Percentiles rank a stretch among this genome's conserved stretches.
Evolutionary conservation across 2,113 vertebrate species (phyloP).

Genomic region (Accipiter cooperii): DNA sequence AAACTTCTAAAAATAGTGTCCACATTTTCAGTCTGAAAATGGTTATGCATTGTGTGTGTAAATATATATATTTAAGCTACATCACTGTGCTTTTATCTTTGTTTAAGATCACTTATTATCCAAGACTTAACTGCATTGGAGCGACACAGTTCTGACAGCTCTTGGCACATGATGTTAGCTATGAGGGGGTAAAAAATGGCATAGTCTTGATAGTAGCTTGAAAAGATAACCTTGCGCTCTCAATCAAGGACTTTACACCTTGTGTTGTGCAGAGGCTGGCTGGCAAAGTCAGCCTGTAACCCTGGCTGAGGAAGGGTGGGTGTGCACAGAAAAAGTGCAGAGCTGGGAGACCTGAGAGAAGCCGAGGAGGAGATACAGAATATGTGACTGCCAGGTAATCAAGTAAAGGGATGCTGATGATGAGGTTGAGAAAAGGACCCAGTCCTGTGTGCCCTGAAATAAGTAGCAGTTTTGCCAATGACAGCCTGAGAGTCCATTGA

Average conservation of each 20-base stretch:
- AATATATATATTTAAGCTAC: background rate
- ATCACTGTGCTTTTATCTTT: background rate
- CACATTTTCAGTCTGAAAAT: background rate
- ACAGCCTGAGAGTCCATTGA: background rate
- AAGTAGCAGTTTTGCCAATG: background rate
- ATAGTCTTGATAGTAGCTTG: background rate
- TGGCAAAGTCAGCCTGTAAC: background rate
- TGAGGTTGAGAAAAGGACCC: background rate
- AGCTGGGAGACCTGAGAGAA: background rate
- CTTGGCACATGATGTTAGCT: background rate
- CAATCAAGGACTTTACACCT: background rate
- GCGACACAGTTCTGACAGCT: background rate
- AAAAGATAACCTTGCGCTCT: background rate
- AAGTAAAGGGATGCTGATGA: background rate
- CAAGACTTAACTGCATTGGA: background rate
- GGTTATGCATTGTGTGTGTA: background rate
- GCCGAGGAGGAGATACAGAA: background rate
- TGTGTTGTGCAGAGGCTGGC: background rate
- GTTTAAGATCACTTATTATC: background rate
- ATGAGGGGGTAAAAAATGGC: background rate
- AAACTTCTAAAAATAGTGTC: conserved; percentile 3
- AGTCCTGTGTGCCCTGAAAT: background rate
- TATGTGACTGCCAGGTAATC: background rate
- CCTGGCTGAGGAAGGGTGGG: background rate
- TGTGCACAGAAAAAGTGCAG: background rate